Base-by-base conservation (phyloP, 92 coral and sea anemone species). In the Actinernus sp. region DNA sequence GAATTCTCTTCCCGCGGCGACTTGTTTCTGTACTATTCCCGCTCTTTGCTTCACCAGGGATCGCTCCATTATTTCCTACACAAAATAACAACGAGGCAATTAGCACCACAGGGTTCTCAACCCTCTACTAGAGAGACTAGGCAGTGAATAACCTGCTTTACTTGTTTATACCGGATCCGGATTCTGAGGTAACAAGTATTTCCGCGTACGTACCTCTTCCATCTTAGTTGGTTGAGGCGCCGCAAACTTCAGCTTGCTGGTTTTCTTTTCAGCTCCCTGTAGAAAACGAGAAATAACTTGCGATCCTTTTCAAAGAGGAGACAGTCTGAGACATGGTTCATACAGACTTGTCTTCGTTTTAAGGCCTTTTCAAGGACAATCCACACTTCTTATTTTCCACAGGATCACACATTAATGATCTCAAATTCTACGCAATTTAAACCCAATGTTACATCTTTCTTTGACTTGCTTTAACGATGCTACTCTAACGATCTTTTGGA, bases 1-100 rank as follows among this genome's bases (percentile, higher is more conserved):
- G 34, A 95, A 95, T 58, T 95, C 99, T 49, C 99, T 56, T 21
- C 99, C 99, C 31, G 90, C 99, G 20, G 99, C 99, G 14, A 95
- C 92, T 46, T 95, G 99, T 56, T 87, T 95, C 78, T 91, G 99
- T 19, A 95, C 97, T 54, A 95, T 95, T 8, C 90, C 94, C 38
- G 89, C 91, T 65, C 92, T 77, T 39, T 95, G 99, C 29, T 91
- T 91, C 85, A 87, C 49, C 14, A 95, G 74, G 1, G 99, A 90
- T 25, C 82, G 65, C 26, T 91, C 97, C 95, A 95, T 95, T 81
- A 95, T 95, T 58, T 95, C 99, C 98, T 92, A 37, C 9, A 26
- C 49, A 49, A 17, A 20, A 37, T 4, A 43, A 45, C 21, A 45
- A 6, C 52, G 19, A 45, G n/a, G n/a, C n/a, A 39, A 4, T 9